Evolutionary conservation across 2,113 vertebrate species (phyloP).

Genomic region (Myotis davidii): DNA sequence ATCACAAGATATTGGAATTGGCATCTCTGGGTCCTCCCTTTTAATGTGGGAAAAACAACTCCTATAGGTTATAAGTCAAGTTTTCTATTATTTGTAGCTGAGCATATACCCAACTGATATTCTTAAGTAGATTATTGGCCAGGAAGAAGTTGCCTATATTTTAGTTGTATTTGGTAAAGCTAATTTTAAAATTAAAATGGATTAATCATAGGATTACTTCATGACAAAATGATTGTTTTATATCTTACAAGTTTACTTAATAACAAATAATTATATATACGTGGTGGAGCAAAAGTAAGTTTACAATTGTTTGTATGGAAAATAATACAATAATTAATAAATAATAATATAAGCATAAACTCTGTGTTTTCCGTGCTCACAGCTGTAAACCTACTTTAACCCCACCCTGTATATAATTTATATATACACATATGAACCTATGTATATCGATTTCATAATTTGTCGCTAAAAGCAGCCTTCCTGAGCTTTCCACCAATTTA

Average conservation of each 20-base stretch:
- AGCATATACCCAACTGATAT: background rate
- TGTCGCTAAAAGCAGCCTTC: conserved; percentile 40
- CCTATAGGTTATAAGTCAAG: background rate
- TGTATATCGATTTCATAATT: conserved; percentile 42
- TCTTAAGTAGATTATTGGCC: background rate
- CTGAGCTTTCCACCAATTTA: background rate
- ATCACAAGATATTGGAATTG: fast-evolving
- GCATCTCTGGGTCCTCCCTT: background rate
- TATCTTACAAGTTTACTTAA: background rate
- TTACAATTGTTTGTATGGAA: background rate
- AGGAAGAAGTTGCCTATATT: background rate
- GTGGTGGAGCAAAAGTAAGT: background rate
- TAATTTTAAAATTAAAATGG: conserved; percentile 47
- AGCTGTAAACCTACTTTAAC: background rate
- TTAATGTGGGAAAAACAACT: background rate
- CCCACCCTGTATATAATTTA: background rate
- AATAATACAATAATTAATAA: background rate
- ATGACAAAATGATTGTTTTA: background rate
- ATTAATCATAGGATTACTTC: background rate
- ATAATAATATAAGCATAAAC: background rate
- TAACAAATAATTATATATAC: background rate
- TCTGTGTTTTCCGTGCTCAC: background rate
- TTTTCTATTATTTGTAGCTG: background rate
- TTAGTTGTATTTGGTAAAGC: background rate
- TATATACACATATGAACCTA: background rate